Percentiles rank a stretch among this genome's conserved stretches.
phyloP scores from a whole-genome alignment of 1,140 invertebrate genomes.

The Archivesica marissinica region DNA sequence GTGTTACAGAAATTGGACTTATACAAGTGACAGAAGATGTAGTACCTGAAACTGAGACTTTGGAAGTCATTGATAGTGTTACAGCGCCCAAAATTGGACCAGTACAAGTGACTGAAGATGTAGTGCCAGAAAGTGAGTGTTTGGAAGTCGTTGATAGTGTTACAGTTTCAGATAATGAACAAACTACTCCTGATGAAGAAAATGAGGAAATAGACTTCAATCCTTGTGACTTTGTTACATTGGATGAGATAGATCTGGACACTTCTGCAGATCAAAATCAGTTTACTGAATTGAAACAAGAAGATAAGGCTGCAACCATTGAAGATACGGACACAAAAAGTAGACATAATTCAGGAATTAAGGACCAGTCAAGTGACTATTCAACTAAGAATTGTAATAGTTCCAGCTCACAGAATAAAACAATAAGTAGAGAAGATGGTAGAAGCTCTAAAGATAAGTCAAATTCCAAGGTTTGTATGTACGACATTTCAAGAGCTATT shows the following conservation, averaged over 20 bases:
- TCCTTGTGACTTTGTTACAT: background rate
- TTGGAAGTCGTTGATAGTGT: no score
- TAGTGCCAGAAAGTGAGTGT: no score
- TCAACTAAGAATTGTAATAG: background rate
- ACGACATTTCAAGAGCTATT: no score
- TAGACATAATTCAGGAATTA: background rate
- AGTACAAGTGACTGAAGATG: no score
- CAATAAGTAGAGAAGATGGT: background rate
- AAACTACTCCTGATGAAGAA: background rate
- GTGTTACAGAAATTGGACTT: no score
- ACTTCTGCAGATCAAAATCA: background rate
- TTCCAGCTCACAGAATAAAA: background rate
- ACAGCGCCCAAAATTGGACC: no score
- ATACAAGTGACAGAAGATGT: no score
- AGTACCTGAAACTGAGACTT: no score
- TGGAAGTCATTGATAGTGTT: no score
- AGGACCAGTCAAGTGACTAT: background rate
- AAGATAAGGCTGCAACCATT: background rate
- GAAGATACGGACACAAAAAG: background rate
- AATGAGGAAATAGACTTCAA: background rate
- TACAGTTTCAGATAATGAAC: no score
- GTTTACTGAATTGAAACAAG: background rate
- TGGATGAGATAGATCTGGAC: constrained; percentile 3
- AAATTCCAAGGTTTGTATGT: constrained; percentile 1
- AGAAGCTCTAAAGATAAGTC: constrained; percentile 20